Evolutionary conservation across 2,888 invertebrate genomes (phyloP).

Genomic region (Spialia ferax): DNA sequence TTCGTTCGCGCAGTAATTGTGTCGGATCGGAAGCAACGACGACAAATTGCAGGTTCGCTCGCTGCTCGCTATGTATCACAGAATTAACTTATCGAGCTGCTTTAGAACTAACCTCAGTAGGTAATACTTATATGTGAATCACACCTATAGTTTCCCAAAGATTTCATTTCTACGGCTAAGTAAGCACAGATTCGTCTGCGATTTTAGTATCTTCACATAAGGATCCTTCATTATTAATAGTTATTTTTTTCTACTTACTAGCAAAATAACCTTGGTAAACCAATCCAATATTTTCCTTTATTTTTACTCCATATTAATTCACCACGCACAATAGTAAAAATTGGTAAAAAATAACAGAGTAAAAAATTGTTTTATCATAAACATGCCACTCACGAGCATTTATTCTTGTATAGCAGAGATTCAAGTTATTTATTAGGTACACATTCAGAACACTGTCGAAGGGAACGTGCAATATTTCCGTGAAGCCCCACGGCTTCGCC

Average conservation of each 20-base stretch:
- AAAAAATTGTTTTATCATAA: too few species aligned
- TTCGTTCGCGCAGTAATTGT: slow-evolving; percentile 67
- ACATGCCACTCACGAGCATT: neutral
- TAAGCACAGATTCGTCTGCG: too few species aligned
- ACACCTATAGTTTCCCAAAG: neutral
- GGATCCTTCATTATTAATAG: too few species aligned
- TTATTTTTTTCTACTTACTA: too few species aligned
- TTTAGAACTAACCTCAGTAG: neutral
- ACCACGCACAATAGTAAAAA: too few species aligned
- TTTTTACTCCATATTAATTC: neutral
- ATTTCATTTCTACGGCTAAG: neutral
- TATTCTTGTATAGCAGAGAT: neutral
- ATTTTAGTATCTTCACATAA: neutral
- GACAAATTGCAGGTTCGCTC: slow-evolving; percentile 69
- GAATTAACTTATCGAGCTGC: slow-evolving; percentile 51
- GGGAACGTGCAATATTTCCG: slow-evolving; percentile 24
- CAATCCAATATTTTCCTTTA: neutral
- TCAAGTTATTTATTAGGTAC: slow-evolving; percentile 3
- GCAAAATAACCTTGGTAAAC: too few species aligned
- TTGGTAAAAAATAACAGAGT: too few species aligned
- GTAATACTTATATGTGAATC: neutral
- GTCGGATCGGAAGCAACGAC: slow-evolving; percentile 62
- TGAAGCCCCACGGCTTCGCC: slow-evolving; percentile 55
- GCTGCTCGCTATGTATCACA: slow-evolving; percentile 62
- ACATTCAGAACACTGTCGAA: too few species aligned